Evolutionary conservation across 2,797 vertebrate genomes (phyloP).

Genomic region (Oryzias dopingdopingensis): DNA sequence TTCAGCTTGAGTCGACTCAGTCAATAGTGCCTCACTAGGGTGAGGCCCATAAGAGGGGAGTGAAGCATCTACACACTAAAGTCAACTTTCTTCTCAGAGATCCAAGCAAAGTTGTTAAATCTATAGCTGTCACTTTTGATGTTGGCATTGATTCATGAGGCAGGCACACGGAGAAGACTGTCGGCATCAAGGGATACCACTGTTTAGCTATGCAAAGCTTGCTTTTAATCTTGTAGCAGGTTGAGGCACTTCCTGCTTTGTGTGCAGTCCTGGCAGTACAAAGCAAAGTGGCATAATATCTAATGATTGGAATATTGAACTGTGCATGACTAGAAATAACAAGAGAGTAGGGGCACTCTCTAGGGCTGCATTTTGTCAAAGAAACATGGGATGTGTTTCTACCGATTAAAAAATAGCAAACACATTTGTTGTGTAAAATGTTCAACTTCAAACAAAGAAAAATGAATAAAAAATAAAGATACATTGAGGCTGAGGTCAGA

Average conservation of each 20-base stretch:
- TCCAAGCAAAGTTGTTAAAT: constrained; percentile 57
- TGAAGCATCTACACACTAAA: constrained; percentile 41
- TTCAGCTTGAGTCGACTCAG: constrained; percentile 41
- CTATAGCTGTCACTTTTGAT: constrained; percentile 75
- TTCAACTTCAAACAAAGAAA: constrained; percentile 21
- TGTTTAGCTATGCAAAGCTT: constrained; percentile 79
- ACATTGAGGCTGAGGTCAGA: constrained; percentile 21
- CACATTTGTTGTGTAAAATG: constrained; percentile 37
- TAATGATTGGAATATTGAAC: constrained; percentile 75
- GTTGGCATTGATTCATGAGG: constrained; percentile 72
- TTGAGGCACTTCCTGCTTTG: constrained; percentile 68
- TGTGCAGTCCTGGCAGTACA: constrained; percentile 67
- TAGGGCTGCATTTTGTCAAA: constrained; percentile 37
- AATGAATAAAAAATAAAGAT: constrained; percentile 38
- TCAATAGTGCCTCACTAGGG: constrained; percentile 40
- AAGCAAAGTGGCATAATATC: constrained; percentile 63
- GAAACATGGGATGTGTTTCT: constrained; percentile 32
- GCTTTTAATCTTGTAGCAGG: constrained; percentile 74
- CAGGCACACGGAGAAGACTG: constrained; percentile 60
- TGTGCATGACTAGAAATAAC: constrained; percentile 67
- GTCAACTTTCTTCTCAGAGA: constrained; percentile 57
- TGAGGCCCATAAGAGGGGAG: constrained; percentile 33
- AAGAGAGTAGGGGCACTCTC: constrained; percentile 50
- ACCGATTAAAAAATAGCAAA: constrained; percentile 26
- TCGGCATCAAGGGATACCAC: constrained; percentile 65